These are phyloP conservation scores for Parauchenoglanis punctatus DNA, from an alignment of 2,797 vertebrate genomes.

Conservation along the genomic window DNA sequence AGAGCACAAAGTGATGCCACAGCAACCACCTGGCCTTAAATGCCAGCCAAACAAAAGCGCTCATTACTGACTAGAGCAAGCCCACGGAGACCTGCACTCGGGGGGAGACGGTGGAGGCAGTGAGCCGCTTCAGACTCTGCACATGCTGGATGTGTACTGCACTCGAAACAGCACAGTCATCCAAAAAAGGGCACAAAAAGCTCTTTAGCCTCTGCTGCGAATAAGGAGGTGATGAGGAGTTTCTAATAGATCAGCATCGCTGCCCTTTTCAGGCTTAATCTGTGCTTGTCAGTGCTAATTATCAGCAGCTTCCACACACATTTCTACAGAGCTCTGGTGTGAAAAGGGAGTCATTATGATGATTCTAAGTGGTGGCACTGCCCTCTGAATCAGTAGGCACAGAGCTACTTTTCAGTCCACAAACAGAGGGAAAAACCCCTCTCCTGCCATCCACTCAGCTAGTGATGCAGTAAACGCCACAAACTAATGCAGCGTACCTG, in stretches of 20 bases:
- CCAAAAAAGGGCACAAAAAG: background rate
- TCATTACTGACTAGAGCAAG: constrained; percentile 38
- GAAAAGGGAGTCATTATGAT: constrained; percentile 24
- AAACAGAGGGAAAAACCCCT: background rate
- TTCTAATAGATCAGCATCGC: constrained; percentile 33
- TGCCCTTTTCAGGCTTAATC: constrained; percentile 32
- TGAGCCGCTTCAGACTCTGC: constrained; percentile 7
- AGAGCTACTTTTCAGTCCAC: background rate
- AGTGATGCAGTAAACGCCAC: background rate
- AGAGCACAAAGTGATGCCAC: constrained; percentile 38
- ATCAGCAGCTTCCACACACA: constrained; percentile 30
- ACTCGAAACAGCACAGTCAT: constrained; percentile 6
- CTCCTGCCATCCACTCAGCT: background rate
- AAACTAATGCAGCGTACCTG: background rate
- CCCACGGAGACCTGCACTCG: constrained; percentile 15
- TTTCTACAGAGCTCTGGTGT: constrained; percentile 9
- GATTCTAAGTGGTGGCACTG: background rate
- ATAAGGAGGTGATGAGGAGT: constrained; percentile 25
- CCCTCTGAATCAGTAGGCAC: background rate
- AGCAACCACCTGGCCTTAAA: constrained; percentile 48
- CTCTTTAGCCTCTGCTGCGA: constrained; percentile 11
- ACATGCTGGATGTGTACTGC: background rate
- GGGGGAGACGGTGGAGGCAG: constrained; percentile 2
- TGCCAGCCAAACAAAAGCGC: constrained; percentile 45
- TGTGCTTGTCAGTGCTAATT: constrained; percentile 31